Conservation (phyloP, 1,140 invertebrate species). For the Microplitis demolitor region DNA sequence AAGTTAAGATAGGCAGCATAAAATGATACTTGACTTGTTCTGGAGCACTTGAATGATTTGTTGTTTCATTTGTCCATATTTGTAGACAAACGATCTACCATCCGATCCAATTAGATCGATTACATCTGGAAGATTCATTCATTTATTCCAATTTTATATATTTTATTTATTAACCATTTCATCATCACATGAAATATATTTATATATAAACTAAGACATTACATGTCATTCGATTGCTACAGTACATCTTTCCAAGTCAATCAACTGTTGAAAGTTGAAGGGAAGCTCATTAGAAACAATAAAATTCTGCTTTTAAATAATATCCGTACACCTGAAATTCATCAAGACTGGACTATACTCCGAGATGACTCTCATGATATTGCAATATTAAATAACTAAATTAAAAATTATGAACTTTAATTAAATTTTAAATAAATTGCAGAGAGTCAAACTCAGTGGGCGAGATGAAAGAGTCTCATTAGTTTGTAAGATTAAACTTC, state of each 20-base stretch:
- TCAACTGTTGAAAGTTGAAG: slow-evolving; percentile 41
- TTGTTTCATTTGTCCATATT: background rate
- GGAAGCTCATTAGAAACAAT: slow-evolving; percentile 38
- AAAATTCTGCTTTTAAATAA: slow-evolving; percentile 48
- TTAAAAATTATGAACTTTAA: slow-evolving; percentile 28
- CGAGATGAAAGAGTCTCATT: slow-evolving; percentile 57
- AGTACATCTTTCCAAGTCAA: slow-evolving; percentile 36
- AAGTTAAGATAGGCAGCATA: background rate
- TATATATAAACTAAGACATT: background rate
- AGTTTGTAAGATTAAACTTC: slow-evolving; percentile 54
- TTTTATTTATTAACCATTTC: background rate
- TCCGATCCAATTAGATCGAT: background rate
- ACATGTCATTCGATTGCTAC: slow-evolving; percentile 35
- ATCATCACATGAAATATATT: background rate
- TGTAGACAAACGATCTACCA: background rate
- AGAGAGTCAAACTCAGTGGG: slow-evolving; percentile 57
- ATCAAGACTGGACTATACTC: slow-evolving; percentile 58
- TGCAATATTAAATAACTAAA: slow-evolving; percentile 31
- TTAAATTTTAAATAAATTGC: slow-evolving; percentile 28
- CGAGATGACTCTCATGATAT: slow-evolving; percentile 47
- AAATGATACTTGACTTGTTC: slow-evolving; percentile 28
- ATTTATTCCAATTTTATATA: slow-evolving; percentile 4
- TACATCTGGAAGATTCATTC: slow-evolving; percentile 5
- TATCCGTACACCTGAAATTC: slow-evolving; percentile 44
- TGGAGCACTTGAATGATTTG: slow-evolving; percentile 3